Evolutionary conservation across 1,140 invertebrate species (phyloP).

Genomic region (Orchestia grillus): DNA sequence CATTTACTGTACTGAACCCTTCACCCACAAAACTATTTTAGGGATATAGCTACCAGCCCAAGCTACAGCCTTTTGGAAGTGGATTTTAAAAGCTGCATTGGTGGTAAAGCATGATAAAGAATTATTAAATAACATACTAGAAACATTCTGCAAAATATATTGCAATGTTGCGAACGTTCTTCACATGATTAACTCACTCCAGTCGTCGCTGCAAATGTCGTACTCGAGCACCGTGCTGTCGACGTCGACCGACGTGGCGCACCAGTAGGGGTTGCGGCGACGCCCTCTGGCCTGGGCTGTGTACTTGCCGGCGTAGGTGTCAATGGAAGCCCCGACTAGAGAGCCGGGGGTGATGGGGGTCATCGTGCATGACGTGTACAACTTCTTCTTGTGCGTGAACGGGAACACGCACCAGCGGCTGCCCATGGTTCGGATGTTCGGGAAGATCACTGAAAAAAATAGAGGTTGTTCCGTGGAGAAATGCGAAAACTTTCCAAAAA

Average conservation of each 20-base stretch:
- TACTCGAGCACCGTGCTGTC: neutral
- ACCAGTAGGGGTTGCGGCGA: neutral
- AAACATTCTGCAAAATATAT: no score
- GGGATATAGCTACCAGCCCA: no score
- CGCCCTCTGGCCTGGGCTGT: neutral
- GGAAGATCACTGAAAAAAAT: neutral
- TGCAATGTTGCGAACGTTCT: no score
- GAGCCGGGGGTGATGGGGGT: neutral
- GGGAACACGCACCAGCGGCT: constrained; percentile 28
- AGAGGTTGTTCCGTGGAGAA: neutral
- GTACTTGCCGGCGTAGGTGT: neutral
- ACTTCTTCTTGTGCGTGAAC: neutral
- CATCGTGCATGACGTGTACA: neutral
- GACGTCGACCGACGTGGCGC: neutral
- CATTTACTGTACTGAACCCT: no score
- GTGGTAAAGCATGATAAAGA: no score
- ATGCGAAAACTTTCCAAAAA: neutral
- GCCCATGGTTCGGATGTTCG: constrained; percentile 1
- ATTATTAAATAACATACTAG: no score
- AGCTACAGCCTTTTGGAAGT: no score
- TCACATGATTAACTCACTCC: neutral
- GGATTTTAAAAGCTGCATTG: no score
- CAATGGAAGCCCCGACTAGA: neutral
- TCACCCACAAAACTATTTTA: no score
- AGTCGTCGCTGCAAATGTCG: constrained; percentile 10